Evolutionary conservation across 2,888 invertebrate genomes (phyloP), one percentile per base, ranked within the genome.

Genomic region (Nemotelus nigrinus): DNA sequence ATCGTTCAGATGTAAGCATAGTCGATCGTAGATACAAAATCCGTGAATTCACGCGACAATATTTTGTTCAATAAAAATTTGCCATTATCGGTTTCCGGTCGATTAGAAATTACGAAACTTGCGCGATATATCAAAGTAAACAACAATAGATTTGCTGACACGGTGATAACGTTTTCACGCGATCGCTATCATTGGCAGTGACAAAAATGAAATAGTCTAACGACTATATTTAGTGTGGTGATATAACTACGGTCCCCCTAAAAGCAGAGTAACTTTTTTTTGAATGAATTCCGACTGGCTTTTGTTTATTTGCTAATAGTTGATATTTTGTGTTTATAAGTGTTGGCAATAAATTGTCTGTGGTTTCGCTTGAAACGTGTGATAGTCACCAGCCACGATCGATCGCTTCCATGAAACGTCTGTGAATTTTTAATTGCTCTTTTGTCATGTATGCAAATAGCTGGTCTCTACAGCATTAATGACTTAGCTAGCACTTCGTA

Each of bases 381-480:
- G 63, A 6, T 7, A 63, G 41, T 8, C 6, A 43, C 3, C 63
- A 63, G 10, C 39, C 41, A 63, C 63, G 25, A 67, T 48, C 50
- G 55, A 70, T 70, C 70, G 25, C 43, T 41, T 41, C 7, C 43
- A 53, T 55, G 55, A 43, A 10, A 70, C 41, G 47, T 10, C 41
- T 55, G 70, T 53, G 53, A 41, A 53, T 70, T 55, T 57, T 70
- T 70, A 70, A 70, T 70, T 39, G 55, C 47, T 6, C 70, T 50
- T 53, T 70, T 70, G 70, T 70, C 55, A 55, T 44, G 44, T 70
- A 70, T 70, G 70, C 70, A 50, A 70, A 70, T 70, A 41, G 53
- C 41, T 55, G 53, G 53, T 55, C 70, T 53, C 55, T 55, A 53
- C 41, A 55, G 25, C 25, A 25, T 25, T 25, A 25, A 25, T 25